phyloP scores from a whole-genome alignment of 2,797 vertebrate genomes.

The Pseudomugil tenellus region DNA sequence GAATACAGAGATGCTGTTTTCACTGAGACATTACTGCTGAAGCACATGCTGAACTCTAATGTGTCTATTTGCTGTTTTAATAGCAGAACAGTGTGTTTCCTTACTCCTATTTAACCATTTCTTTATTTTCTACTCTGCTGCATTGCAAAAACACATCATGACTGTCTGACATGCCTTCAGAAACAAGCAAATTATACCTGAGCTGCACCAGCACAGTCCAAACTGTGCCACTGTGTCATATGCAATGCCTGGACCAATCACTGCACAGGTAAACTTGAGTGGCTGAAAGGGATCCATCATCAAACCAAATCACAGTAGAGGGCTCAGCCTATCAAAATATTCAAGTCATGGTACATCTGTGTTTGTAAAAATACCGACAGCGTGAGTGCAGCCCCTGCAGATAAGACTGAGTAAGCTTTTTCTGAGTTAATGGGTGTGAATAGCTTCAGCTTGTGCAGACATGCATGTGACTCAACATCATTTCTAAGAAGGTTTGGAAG shows the following conservation, averaged over 20 bases:
- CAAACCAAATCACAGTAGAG: slow-evolving; percentile 47
- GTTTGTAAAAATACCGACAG: slow-evolving; percentile 16
- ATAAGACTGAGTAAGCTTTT: slow-evolving; percentile 8
- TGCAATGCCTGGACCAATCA: slow-evolving; percentile 62
- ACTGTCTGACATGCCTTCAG: background rate
- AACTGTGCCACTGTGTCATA: slow-evolving; percentile 80
- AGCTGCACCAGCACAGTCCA: slow-evolving; percentile 25
- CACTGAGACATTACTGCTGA: too few species aligned
- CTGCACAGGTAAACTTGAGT: slow-evolving; percentile 51
- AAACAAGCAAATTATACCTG: slow-evolving; percentile 16
- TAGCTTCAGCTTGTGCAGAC: slow-evolving; percentile 2
- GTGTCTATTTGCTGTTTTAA: too few species aligned
- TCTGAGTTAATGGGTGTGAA: background rate
- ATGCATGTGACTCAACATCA: slow-evolving; percentile 2
- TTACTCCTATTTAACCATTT: background rate
- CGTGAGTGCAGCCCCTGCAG: slow-evolving; percentile 19
- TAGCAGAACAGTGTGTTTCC: background rate
- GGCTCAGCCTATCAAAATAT: slow-evolving; percentile 51
- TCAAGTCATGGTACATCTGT: slow-evolving; percentile 9
- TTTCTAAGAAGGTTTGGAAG: background rate
- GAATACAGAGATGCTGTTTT: background rate
- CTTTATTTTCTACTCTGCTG: background rate
- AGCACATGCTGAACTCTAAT: too few species aligned
- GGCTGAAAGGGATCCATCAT: slow-evolving; percentile 24
- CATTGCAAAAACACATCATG: background rate